Base-by-base conservation (phyloP, 2,888 invertebrate species). In the Dryocosmus kuriphilus region DNA sequence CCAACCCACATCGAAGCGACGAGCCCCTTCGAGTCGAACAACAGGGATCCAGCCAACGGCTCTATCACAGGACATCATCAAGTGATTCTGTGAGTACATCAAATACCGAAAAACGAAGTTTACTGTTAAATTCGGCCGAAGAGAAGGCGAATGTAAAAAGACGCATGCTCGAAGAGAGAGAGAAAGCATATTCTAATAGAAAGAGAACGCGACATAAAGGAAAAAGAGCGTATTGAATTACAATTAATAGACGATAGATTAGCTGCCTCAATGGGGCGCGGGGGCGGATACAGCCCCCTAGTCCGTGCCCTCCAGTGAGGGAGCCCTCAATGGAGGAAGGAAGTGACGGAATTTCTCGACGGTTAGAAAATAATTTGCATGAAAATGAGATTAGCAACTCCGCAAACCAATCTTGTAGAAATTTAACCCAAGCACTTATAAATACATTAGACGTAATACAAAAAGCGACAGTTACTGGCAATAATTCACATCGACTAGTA, bases 161-260 rank as follows among this genome's bases (percentile, higher is more conserved):
- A n/a, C 63, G 22, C 1, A 22, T n/a, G 38, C 3, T 63, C 3
- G 38, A 63, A 11, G 63, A 63, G 24, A 38, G 38, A 22, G 63
- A 38, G 38, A 22, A 38, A n/a, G 38, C 35, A 22, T 11, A 63
- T 38, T 14, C 63, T 63, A n/a, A n/a, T n/a, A n/a, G n/a, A n/a
- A n/a, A n/a, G n/a, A n/a, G n/a, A n/a, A n/a, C n/a, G n/a, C n/a
- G n/a, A n/a, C n/a, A n/a, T n/a, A n/a, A 0, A 27, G 9, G 27
- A 61, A 16, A 35, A 30, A 77, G 19, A 32, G 71, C 67, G 51
- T 8, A 63, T 27, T 24, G 46, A 46, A 41, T 38, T 9, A 75
- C 11, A 62, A 5, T 24, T 46, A 7, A 62, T 75, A 74, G 35
- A 41, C 24, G 61, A 61, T 4, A 61, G 2, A 19, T 30, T 61